Base-by-base conservation (phyloP, 1,140 invertebrate genomes). In the Dinoponera quadriceps region DNA sequence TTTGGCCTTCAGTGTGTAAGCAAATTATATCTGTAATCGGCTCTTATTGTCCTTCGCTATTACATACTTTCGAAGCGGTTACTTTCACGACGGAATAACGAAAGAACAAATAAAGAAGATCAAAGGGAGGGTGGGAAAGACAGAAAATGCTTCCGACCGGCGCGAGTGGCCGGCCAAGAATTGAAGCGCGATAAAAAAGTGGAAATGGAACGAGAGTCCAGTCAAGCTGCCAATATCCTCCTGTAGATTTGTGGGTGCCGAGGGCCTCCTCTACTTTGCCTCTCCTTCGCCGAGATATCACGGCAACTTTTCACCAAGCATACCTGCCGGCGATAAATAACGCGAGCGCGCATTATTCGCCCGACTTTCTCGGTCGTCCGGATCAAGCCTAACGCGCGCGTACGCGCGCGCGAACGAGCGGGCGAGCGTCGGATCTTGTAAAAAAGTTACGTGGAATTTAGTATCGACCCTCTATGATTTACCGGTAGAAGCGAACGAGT, bases 261-360 rank as follows among this genome's bases (percentile, higher is more conserved):
- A 75, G 82, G 78, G 85, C 68, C 68, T 81, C 68, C 72, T 78
- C 78, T 71, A 73, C 81, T 85, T 75, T 84, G 66, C 84, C 68
- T 69, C 85, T 74, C 75, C 63, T 85, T 84, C 49, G 68, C 80
- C 83, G 63, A 82, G 80, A 84, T 89, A 90, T 88, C 85, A 86
- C 65, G 82, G 38, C 68, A 90, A 89, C 72, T 88, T 91, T 90
- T 90, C 82, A 84, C 65, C 83, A 81, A 51, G 71, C 85, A 83
- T 88, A 88, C 86, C 78, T 72, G 86, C 82, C 38, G 65, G 72
- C 86, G 80, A 92, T 91, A 91, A 92, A 92, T 92, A 91, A 91
- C 85, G 74, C 84, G 82, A 74, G 71, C 59, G 57, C 84, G 71
- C 75, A 74, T 90, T 88, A 82, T 66, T 82, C 88, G 69, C 84